Percentiles rank a stretch among this genome's conserved stretches.
Evolutionary conservation across 2,888 invertebrate species (phyloP).

Genomic region (Charanyca ferruginea): DNA sequence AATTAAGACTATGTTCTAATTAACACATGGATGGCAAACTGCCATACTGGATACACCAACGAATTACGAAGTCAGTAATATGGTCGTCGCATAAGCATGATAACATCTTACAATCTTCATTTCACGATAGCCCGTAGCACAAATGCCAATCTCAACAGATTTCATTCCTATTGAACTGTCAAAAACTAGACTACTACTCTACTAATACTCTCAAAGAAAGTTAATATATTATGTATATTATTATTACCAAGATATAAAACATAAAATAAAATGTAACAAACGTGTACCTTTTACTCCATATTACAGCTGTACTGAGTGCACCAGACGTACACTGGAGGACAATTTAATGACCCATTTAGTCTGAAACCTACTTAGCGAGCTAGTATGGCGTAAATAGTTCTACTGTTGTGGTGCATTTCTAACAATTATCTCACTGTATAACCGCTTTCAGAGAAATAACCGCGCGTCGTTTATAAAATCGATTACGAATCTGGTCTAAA

Average conservation of each 20-base stretch:
- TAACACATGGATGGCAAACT: too few relatives aligned
- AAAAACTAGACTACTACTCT: neutral
- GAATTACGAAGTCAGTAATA: too few relatives aligned
- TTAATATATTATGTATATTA: constrained; percentile 5
- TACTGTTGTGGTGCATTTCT: constrained; percentile 12
- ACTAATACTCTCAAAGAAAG: constrained; percentile 17
- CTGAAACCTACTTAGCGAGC: constrained; percentile 17
- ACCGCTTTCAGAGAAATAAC: neutral
- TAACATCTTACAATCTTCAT: too few relatives aligned
- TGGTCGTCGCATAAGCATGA: too few relatives aligned
- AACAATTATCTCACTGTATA: constrained; percentile 8
- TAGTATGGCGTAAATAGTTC: constrained; percentile 1
- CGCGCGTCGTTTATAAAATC: neutral
- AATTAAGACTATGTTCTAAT: too few relatives aligned
- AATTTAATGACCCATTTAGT: constrained; percentile 51
- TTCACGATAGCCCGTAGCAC: neutral
- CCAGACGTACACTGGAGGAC: constrained; percentile 42
- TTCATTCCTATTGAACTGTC: neutral
- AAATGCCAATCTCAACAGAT: neutral
- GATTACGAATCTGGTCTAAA: too few relatives aligned
- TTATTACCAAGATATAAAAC: constrained; percentile 15
- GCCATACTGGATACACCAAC: too few relatives aligned
- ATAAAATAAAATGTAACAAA: constrained; percentile 36
- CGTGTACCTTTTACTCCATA: constrained; percentile 37
- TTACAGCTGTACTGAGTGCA: constrained; percentile 45